Percentiles rank a stretch among this genome's conserved stretches.
phyloP scores from a whole-genome alignment of 2,797 vertebrate species.

The Trachurus trachurus region DNA sequence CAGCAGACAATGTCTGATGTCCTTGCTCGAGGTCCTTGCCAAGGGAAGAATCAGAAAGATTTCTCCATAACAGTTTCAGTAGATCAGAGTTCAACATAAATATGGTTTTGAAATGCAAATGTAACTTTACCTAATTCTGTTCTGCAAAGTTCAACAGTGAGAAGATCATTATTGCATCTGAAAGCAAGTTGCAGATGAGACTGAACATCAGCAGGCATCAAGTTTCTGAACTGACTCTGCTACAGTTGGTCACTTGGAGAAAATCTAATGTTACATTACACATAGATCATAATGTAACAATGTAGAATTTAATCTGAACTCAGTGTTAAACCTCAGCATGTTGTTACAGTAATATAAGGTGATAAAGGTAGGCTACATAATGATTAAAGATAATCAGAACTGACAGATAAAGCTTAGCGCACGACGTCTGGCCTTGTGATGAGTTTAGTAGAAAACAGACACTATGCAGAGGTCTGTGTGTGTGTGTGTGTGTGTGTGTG shows the following conservation, averaged over 20 bases:
- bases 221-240: not conserved
- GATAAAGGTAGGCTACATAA: not conserved
- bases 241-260: not conserved
- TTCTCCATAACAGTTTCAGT: not conserved
- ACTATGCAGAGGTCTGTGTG: constrained; percentile 7
- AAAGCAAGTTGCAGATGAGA: not conserved
- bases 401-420: not conserved
- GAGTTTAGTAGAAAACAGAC: not conserved
- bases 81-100: not conserved
- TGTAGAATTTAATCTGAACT: not conserved
- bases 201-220: not conserved
- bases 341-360: not conserved
- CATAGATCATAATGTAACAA: not conserved
- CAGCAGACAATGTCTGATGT: constrained; percentile 3
- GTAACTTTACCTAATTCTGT: not conserved
- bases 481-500: constrained; percentile 27
- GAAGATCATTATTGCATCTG: not conserved
- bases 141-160: not conserved
- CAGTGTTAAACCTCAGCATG: not conserved
- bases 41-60: not conserved
- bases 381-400: not conserved
- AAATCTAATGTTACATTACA: not conserved
- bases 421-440: not conserved
- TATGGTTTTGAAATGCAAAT: not conserved
- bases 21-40: not conserved